A percentile compares a stretch with the other conserved stretches of the same genome.
These are phyloP conservation scores for Numenius arquata DNA, from an alignment of 2,113 vertebrate species.

Conservation along the genomic window DNA sequence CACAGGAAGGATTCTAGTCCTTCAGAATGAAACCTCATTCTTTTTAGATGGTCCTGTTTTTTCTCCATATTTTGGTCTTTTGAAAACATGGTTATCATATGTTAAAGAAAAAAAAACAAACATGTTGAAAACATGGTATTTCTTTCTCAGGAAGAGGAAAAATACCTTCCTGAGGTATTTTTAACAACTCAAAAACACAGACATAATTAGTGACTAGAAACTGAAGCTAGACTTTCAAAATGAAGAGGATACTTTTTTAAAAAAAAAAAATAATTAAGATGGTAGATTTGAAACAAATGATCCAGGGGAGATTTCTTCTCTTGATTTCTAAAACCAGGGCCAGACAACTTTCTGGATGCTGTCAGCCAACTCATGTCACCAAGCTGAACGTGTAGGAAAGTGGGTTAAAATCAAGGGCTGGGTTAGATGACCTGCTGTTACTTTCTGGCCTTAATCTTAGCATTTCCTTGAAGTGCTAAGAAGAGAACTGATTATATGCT, in stretches of 20 bases:
- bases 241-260: neutral
- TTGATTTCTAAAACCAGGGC: neutral
- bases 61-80: neutral
- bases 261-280: too few species aligned
- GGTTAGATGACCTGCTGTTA: neutral
- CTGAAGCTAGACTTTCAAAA: neutral
- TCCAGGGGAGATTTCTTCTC: neutral
- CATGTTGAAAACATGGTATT: neutral
- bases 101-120: neutral
- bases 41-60: neutral
- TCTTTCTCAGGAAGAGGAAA: neutral
- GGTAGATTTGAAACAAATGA: neutral
- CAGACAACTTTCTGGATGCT: neutral
- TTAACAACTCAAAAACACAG: neutral
- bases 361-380: neutral
- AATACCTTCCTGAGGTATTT: neutral
- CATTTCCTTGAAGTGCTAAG: neutral
- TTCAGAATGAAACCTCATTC: neutral
- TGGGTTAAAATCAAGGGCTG: neutral
- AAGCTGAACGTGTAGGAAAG: neutral
- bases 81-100: neutral
- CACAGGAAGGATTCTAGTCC: neutral
- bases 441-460: neutral
- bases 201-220: neutral
- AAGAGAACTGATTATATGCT: neutral